phyloP scores from a whole-genome alignment of 1,140 invertebrate species.

The Dolichoris vasculosae region DNA sequence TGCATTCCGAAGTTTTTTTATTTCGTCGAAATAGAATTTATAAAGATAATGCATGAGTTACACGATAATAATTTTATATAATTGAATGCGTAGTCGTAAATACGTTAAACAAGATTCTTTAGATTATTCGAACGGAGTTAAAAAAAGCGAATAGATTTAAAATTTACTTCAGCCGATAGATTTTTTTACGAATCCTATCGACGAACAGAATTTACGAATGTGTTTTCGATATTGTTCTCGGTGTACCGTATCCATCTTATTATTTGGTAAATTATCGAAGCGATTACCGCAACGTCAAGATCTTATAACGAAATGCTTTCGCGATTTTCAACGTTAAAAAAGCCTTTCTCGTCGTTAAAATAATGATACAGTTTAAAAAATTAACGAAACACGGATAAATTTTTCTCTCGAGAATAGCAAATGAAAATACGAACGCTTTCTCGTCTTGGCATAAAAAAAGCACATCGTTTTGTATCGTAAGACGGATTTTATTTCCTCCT shows the following conservation, averaged over 20 bases:
- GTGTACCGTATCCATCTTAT: too few relatives aligned
- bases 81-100: background rate
- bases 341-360: too few relatives aligned
- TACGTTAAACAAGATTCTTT: background rate
- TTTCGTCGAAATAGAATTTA: background rate
- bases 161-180: too few relatives aligned
- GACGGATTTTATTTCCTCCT: conserved; percentile 14
- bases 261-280: too few relatives aligned
- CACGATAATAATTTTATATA: background rate
- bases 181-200: too few relatives aligned
- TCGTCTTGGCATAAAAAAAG: background rate
- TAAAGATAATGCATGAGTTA: background rate
- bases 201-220: too few relatives aligned
- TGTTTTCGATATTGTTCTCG: too few relatives aligned
- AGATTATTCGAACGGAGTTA: background rate
- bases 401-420: background rate
- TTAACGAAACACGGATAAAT: background rate
- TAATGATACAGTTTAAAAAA: background rate
- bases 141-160: background rate
- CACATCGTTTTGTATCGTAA: background rate
- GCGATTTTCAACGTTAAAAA: too few relatives aligned
- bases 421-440: background rate
- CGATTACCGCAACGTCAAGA: too few relatives aligned
- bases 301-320: too few relatives aligned
- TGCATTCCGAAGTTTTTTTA: background rate